Conservation (phyloP, 2,797 vertebrate species). For the Epinephelus awoara region DNA sequence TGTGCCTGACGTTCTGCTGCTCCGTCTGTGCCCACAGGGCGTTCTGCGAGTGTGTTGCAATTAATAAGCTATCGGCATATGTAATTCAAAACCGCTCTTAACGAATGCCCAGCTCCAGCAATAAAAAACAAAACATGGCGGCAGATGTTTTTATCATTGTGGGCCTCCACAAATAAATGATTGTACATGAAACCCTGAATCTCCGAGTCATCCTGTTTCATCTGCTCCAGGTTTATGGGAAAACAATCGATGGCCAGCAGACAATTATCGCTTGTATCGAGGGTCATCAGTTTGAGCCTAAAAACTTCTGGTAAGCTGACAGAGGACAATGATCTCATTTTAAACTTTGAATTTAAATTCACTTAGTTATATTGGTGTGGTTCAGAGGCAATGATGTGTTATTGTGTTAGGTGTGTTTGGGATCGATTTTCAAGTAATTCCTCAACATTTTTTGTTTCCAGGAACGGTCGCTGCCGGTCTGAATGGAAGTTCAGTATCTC, state of each 20-base stretch:
- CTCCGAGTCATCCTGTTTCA: slow-evolving; percentile 10
- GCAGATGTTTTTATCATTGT: too few relatives aligned
- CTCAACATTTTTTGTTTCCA: slow-evolving; percentile 58
- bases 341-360: slow-evolving; percentile 20
- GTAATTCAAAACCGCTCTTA: too few relatives aligned
- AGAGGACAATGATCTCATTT: not conserved
- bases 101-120: too few relatives aligned
- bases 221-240: slow-evolving; percentile 92
- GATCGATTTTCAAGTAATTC: not conserved
- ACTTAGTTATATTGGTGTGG: not conserved
- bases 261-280: slow-evolving; percentile 97
- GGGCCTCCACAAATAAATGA: too few relatives aligned
- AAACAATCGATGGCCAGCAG: slow-evolving; percentile 95
- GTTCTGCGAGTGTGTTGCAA: too few relatives aligned
- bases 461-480: slow-evolving; percentile 96
- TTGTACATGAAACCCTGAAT: too few relatives aligned
- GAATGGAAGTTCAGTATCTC: slow-evolving; percentile 96
- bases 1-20: too few relatives aligned
- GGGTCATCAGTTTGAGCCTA: slow-evolving; percentile 96
- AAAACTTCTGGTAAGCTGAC: slow-evolving; percentile 94
- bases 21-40: too few relatives aligned
- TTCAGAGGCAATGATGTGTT: not conserved
- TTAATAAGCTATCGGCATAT: too few relatives aligned
- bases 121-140: too few relatives aligned
- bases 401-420: not conserved